These are phyloP conservation scores for Sceloporus undulatus DNA, from an alignment of 2,113 vertebrate genomes.

Conservation along the genomic window DNA sequence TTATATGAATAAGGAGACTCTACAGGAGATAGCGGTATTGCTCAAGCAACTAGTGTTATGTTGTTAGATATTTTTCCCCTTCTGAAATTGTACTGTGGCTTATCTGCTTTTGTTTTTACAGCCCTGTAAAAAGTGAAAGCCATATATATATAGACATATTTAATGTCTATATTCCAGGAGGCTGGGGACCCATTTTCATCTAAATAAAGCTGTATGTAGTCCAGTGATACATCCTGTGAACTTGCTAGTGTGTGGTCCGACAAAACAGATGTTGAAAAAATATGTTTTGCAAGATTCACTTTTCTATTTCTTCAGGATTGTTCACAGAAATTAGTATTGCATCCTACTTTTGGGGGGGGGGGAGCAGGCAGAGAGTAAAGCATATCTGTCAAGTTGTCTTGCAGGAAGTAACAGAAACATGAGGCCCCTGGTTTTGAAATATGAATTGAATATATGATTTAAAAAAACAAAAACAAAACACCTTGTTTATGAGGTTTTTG, in stretches of 20 bases:
- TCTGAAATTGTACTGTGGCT: slow-evolving; percentile 15
- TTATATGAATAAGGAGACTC: not conserved
- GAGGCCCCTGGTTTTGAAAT: not conserved
- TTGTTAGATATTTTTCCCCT: not conserved
- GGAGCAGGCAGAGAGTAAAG: not conserved
- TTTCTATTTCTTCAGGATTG: not conserved
- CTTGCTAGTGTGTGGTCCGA: not conserved
- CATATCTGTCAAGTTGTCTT: not conserved
- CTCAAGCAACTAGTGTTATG: not conserved
- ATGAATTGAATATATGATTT: not conserved
- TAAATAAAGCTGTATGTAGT: slow-evolving; percentile 30
- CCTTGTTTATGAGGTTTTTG: not conserved
- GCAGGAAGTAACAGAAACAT: not conserved
- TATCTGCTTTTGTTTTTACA: slow-evolving; percentile 27
- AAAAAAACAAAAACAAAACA: not conserved
- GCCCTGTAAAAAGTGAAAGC: not conserved
- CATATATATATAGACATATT: too few relatives aligned
- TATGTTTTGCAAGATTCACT: slow-evolving; percentile 34
- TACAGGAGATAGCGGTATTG: not conserved
- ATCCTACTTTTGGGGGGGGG: not conserved
- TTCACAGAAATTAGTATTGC: slow-evolving; percentile 24
- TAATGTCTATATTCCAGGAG: not conserved
- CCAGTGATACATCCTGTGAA: slow-evolving; percentile 12
- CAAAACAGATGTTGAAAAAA: slow-evolving; percentile 19
- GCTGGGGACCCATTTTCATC: slow-evolving; percentile 32